Conservation (phyloP, 2,888 invertebrate genomes). For the Hydriomena furcata region DNA sequence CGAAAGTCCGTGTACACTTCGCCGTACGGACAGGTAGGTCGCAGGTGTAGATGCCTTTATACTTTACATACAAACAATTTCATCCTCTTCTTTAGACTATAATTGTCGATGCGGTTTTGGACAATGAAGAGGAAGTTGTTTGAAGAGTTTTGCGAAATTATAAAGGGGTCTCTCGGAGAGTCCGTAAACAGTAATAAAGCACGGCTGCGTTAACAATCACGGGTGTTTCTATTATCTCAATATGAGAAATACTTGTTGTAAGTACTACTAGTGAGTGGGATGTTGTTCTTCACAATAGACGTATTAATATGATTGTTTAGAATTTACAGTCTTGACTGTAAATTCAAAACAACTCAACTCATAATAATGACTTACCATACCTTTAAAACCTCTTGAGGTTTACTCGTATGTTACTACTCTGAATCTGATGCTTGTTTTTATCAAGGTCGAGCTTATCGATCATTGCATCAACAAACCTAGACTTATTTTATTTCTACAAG, state of each 20-base stretch:
- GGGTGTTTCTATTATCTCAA: slow-evolving; percentile 36
- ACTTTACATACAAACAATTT: slow-evolving; percentile 24
- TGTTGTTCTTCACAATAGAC: slow-evolving; percentile 12
- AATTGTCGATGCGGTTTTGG: slow-evolving; percentile 52
- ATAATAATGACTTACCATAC: too few species aligned
- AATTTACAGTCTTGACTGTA: not conserved
- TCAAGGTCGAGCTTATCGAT: too few species aligned
- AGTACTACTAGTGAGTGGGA: slow-evolving; percentile 25
- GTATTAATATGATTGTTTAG: slow-evolving; percentile 10
- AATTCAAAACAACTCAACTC: too few species aligned
- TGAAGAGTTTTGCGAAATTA: slow-evolving; percentile 61
- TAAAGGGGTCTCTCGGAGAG: slow-evolving; percentile 58
- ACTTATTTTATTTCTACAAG: not conserved
- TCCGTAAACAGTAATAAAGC: slow-evolving; percentile 39
- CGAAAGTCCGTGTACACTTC: slow-evolving; percentile 76
- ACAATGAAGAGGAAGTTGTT: slow-evolving; percentile 77
- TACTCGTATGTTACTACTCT: not conserved
- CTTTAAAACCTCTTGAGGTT: too few species aligned
- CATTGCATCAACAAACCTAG: too few species aligned
- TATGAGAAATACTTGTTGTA: slow-evolving; percentile 30
- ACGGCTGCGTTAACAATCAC: slow-evolving; percentile 30
- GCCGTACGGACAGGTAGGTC: slow-evolving; percentile 77
- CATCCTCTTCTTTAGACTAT: slow-evolving; percentile 10
- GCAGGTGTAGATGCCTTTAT: slow-evolving; percentile 61
- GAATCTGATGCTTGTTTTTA: too few species aligned